Conservation (phyloP, 2,888 invertebrate genomes). For the Hipparchia sbordonii region DNA sequence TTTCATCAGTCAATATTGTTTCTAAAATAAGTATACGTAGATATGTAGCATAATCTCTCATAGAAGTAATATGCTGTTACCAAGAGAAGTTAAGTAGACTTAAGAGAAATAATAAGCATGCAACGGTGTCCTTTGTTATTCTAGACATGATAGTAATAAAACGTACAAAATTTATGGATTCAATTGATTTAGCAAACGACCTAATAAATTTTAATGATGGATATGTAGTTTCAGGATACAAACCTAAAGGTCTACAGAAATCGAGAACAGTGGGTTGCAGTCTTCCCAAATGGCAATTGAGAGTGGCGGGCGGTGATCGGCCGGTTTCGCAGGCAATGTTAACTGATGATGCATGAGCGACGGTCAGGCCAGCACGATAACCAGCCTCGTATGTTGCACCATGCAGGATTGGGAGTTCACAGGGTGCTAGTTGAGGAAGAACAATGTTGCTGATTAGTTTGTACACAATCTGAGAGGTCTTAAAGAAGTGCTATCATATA, state of each 20-base stretch:
- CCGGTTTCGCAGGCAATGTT: slow-evolving; percentile 87
- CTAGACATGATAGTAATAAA: background rate
- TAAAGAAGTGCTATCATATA: no score
- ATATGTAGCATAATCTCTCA: no score
- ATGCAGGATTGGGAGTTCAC: slow-evolving; percentile 85
- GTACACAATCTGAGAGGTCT: no score
- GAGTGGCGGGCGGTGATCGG: slow-evolving; percentile 80
- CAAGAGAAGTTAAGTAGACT: no score
- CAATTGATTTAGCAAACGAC: no score
- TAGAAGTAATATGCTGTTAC: no score
- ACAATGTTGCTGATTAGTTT: background rate
- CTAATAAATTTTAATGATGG: background rate
- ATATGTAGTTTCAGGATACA: slow-evolving; percentile 24
- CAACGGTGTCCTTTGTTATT: background rate
- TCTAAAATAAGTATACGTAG: no score
- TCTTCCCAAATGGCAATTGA: slow-evolving; percentile 85
- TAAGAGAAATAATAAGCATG: background rate
- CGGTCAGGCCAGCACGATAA: slow-evolving; percentile 90
- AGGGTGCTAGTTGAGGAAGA: slow-evolving; percentile 79
- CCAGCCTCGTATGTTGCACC: slow-evolving; percentile 89
- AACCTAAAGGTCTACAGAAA: slow-evolving; percentile 76
- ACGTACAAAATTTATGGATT: background rate
- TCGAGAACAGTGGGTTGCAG: slow-evolving; percentile 83
- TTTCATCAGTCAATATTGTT: no score
- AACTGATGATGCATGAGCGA: slow-evolving; percentile 91